Evolutionary conservation across 2,113 vertebrate genomes (phyloP).

Genomic region (Hypanus sabinus): DNA sequence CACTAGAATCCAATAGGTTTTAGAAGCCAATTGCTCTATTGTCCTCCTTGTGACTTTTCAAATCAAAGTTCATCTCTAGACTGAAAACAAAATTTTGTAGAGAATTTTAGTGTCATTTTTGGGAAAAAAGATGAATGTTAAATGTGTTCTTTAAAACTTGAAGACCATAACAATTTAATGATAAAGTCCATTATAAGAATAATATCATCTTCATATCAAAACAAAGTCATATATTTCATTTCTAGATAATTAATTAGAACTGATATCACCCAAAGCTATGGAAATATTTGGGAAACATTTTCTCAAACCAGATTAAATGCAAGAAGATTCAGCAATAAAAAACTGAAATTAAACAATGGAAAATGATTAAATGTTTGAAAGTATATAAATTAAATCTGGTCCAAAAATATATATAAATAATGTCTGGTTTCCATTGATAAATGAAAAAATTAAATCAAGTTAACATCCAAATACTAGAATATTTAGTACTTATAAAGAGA

Average conservation of each 20-base stretch:
- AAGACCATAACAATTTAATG: not conserved
- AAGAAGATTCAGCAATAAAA: not conserved
- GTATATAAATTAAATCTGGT: no score
- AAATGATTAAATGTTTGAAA: not conserved
- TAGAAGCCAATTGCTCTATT: not conserved
- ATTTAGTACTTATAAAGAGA: not conserved
- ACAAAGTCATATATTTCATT: not conserved
- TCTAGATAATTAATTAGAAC: not conserved
- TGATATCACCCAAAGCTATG: not conserved
- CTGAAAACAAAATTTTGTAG: conserved; percentile 11
- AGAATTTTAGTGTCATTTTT: not conserved
- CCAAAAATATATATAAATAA: not conserved
- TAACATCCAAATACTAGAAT: not conserved
- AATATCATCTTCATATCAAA: not conserved
- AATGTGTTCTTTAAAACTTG: not conserved
- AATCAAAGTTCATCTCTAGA: conserved; percentile 30
- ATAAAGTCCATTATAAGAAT: not conserved
- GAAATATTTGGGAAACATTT: not conserved
- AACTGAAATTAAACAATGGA: not conserved
- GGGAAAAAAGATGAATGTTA: not conserved
- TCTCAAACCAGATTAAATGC: not conserved
- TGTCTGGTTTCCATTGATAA: not conserved
- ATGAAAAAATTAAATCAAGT: not conserved
- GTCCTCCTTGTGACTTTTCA: not conserved
- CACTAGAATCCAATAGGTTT: not conserved